These are phyloP conservation scores for Rhopalosiphum nymphaeae DNA, from an alignment of 2,888 invertebrate genomes.

Conservation along the genomic window DNA sequence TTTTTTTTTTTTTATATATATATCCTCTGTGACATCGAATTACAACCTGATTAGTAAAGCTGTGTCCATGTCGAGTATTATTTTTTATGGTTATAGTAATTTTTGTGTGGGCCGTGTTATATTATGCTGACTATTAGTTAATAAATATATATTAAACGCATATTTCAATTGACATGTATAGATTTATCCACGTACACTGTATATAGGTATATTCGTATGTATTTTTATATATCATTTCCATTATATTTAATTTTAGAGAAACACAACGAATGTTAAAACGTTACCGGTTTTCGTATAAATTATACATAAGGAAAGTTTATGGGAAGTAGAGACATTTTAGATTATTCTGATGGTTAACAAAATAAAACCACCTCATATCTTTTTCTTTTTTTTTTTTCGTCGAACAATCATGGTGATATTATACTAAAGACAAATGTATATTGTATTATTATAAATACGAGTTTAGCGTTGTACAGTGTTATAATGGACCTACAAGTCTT, in stretches of 20 bases:
- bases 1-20: not conserved
- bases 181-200: not conserved
- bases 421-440: not conserved
- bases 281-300: not conserved
- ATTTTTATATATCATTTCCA: not conserved
- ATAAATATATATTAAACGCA: not conserved
- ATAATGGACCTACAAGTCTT: too few species aligned
- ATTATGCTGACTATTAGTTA: not conserved
- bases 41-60: slow-evolving; percentile 28
- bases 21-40: not conserved
- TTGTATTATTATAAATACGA: not conserved
- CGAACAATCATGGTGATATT: not conserved
- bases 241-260: not conserved
- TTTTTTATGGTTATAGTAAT: not conserved
- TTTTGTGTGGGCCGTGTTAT: not conserved
- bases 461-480: not conserved
- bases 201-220: not conserved
- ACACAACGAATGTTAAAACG: not conserved
- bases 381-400: not conserved
- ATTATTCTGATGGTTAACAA: not conserved
- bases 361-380: not conserved
- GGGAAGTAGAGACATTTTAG: not conserved
- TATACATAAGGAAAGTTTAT: not conserved
- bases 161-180: not conserved
- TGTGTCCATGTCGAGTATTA: not conserved